These are phyloP conservation scores for Ornithorhynchus anatinus DNA, from an alignment of 2,113 vertebrate species.

Conservation along the genomic window DNA sequence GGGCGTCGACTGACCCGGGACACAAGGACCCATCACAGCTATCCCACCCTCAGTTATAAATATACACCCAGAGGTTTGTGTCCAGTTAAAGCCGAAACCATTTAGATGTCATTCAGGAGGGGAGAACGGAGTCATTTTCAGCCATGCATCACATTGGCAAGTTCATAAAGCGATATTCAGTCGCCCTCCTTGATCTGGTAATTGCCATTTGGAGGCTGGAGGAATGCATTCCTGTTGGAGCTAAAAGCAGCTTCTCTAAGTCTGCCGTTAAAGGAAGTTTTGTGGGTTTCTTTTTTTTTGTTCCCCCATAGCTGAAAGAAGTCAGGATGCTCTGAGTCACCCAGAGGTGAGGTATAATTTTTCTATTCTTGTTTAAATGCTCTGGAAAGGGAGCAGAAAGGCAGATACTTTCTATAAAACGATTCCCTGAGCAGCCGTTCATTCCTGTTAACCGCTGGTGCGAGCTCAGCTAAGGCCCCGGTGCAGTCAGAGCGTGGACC, in stretches of 20 bases:
- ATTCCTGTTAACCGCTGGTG: too few species aligned
- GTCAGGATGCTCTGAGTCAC: neutral
- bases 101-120: neutral
- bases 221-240: neutral
- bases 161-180: neutral
- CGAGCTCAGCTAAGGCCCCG: too few species aligned
- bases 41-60: too few species aligned
- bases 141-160: neutral
- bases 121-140: neutral
- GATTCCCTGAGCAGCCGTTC: too few species aligned
- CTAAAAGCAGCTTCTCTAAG: neutral
- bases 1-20: too few species aligned
- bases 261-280: neutral
- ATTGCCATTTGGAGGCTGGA: neutral
- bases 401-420: too few species aligned
- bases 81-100: too few species aligned
- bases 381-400: too few species aligned
- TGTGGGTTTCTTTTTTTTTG: constrained; percentile 5
- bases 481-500: too few species aligned
- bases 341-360: neutral
- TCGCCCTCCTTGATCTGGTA: neutral
- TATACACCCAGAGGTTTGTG: too few species aligned
- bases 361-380: neutral
- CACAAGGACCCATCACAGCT: too few species aligned
- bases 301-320: neutral